phyloP scores from a whole-genome alignment of 2,113 vertebrate species.

The Alectura lathami region DNA sequence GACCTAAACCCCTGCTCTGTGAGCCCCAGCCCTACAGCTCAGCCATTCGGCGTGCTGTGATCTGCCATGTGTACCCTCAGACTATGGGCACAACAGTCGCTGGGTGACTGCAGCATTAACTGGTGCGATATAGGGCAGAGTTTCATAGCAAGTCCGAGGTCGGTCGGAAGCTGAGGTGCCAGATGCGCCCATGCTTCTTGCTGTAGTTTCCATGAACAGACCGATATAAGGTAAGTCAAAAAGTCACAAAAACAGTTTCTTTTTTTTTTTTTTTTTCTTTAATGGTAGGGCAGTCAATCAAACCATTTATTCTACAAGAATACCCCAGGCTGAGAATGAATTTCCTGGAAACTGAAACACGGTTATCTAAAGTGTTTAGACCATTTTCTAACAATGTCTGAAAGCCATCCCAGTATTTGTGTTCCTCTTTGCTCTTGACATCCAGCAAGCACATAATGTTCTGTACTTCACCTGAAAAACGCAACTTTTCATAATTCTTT shows the following conservation, averaged over 20 bases:
- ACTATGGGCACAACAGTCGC: not conserved
- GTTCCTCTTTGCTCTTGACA: not conserved
- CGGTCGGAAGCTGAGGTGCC: not conserved
- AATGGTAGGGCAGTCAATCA: not conserved
- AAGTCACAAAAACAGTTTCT: not conserved
- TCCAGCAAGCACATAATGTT: not conserved
- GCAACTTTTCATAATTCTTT: not conserved
- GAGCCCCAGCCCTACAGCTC: not conserved
- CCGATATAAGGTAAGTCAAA: not conserved
- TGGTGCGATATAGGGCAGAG: not conserved
- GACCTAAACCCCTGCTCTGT: not conserved
- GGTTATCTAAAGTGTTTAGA: not conserved
- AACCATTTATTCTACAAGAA: not conserved
- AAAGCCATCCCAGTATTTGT: not conserved
- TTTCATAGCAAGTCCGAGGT: not conserved
- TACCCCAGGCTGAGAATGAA: not conserved
- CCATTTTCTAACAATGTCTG: not conserved
- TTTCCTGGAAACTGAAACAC: not conserved
- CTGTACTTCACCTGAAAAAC: not conserved
- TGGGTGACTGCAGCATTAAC: not conserved
- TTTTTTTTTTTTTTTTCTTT: no score
- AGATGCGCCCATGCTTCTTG: not conserved
- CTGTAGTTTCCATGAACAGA: not conserved
- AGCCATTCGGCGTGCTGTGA: not conserved
- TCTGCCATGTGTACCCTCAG: not conserved